Conservation (phyloP, 2,888 invertebrate genomes). For the Strigamia transsilvanica region DNA sequence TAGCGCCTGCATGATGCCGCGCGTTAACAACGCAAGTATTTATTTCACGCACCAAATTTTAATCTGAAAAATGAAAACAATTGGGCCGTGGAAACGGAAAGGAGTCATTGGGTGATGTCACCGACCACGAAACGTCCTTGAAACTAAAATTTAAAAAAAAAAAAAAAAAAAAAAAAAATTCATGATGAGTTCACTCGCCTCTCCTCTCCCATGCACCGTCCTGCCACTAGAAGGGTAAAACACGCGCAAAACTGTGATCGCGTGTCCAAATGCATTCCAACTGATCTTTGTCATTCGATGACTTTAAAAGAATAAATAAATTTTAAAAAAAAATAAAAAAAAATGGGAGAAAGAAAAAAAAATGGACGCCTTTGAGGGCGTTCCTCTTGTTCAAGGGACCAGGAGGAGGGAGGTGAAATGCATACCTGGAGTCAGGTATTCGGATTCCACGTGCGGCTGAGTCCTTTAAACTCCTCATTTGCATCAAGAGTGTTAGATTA, state of each 20-base stretch:
- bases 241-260: background rate
- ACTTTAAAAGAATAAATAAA: background rate
- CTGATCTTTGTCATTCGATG: background rate
- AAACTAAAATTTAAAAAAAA: background rate
- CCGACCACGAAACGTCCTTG: background rate
- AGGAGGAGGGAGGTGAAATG: background rate
- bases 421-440: constrained; percentile 16
- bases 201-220: background rate
- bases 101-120: background rate
- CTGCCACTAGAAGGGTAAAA: background rate
- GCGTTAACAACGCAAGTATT: background rate
- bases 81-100: constrained; percentile 22
- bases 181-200: constrained; percentile 14
- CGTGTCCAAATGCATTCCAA: constrained; percentile 6
- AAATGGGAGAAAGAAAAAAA: background rate
- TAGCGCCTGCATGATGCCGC: too few species aligned
- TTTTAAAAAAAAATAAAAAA: background rate
- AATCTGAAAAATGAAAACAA: constrained; percentile 22
- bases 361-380: background rate
- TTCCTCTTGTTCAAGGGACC: background rate
- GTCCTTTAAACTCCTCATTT: background rate
- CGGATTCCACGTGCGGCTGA: constrained; percentile 10
- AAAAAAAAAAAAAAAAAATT: background rate
- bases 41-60: background rate
- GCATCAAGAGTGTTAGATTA: constrained; percentile 6